Conservation (phyloP, 2,888 invertebrate species). For the Oscheius myriophilus region DNA sequence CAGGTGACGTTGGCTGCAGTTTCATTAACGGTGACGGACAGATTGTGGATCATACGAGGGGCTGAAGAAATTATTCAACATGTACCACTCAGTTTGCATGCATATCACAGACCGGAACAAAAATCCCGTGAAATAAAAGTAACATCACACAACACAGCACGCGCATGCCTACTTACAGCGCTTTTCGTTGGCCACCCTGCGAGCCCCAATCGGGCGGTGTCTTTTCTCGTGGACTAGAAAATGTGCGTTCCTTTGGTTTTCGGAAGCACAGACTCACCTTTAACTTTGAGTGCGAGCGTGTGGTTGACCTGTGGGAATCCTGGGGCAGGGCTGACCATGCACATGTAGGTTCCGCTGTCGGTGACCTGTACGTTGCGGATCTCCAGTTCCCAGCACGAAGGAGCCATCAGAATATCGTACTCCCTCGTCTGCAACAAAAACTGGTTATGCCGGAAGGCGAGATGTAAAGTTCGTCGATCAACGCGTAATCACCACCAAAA, state of each 20-base stretch:
- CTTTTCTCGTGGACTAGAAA: too few relatives aligned
- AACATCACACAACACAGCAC: slow-evolving; percentile 4
- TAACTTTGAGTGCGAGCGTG: slow-evolving; percentile 65
- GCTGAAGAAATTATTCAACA: slow-evolving; percentile 47
- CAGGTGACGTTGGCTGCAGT: slow-evolving; percentile 60
- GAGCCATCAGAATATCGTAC: slow-evolving; percentile 25
- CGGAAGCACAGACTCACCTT: slow-evolving; percentile 47
- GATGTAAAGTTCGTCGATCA: too few relatives aligned
- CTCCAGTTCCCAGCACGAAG: slow-evolving; percentile 62
- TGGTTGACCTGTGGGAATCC: slow-evolving; percentile 45
- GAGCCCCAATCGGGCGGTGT: neutral
- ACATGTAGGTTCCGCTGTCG: slow-evolving; percentile 64
- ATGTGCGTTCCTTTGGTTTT: neutral
- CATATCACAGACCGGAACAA: neutral
- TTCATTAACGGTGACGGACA: slow-evolving; percentile 56
- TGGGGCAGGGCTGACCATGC: slow-evolving; percentile 45
- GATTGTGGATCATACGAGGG: slow-evolving; percentile 65
- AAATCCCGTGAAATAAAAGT: neutral
- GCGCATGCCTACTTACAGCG: slow-evolving; percentile 2
- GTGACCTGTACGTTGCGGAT: slow-evolving; percentile 63
- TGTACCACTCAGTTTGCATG: neutral
- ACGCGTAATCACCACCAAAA: too few relatives aligned
- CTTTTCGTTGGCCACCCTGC: neutral
- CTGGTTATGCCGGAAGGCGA: neutral
- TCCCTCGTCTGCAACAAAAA: slow-evolving; percentile 20